A percentile compares a stretch with the other conserved stretches of the same genome.
Conservation (phyloP, 2,888 invertebrate genomes). For the Nemapogon koenigi region DNA sequence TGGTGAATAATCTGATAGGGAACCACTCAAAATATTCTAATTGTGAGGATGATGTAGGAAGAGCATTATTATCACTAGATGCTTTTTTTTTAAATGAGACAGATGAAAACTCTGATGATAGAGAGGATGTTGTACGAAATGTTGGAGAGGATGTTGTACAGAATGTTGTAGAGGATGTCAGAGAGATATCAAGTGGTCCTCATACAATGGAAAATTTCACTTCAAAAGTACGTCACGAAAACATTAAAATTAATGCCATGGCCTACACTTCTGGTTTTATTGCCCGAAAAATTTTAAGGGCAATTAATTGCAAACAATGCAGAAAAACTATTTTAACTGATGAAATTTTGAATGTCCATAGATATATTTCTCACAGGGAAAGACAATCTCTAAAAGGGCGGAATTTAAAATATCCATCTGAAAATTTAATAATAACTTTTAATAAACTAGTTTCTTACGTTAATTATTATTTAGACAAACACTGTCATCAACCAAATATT, state of each 20-base stretch:
- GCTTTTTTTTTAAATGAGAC: neutral
- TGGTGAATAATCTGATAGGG: conserved; percentile 15
- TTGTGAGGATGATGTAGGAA: conserved; percentile 9
- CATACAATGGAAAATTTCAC: too few species aligned
- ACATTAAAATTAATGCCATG: conserved; percentile 1
- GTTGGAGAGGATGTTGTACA: neutral
- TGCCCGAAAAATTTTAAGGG: neutral
- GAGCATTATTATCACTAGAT: neutral
- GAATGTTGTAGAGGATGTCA: neutral
- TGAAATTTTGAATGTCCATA: neutral
- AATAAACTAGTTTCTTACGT: too few species aligned
- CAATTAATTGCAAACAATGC: conserved; percentile 1
- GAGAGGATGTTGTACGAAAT: neutral
- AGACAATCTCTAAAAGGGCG: too few species aligned
- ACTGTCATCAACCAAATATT: too few species aligned
- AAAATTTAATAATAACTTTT: too few species aligned
- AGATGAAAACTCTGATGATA: conserved; percentile 1
- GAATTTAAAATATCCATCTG: too few species aligned
- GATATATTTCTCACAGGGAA: too few species aligned
- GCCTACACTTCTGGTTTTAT: neutral
- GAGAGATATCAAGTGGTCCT: too few species aligned
- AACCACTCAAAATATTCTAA: conserved; percentile 14
- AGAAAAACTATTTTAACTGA: neutral
- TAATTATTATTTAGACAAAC: too few species aligned
- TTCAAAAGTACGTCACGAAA: neutral